Evolutionary conservation across 2,888 invertebrate species (phyloP), one percentile per base, ranked within the genome.

Genomic region (Dryomyza anilis): DNA sequence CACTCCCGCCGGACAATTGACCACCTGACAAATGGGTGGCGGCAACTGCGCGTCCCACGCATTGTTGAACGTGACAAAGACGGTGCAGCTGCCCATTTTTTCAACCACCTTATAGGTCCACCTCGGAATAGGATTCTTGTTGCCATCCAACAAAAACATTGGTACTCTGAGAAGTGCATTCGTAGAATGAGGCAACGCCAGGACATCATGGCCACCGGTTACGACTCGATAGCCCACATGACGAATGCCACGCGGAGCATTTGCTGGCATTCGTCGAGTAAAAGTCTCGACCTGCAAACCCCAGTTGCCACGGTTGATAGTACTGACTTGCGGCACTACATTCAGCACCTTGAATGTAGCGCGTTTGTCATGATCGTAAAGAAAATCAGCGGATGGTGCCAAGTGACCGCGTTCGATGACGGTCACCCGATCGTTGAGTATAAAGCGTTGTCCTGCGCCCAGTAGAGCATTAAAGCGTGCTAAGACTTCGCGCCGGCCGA

Each of bases 221-320:
- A 60, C 33, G 3, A 48, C 43, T 5, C 29, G 33, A 33, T 23
- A 55, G 4, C 19, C 19, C 19, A 36, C n/a, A 36, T 55, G 55
- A 4, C 5, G 3, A 5, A 4, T n/a, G 25, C 43, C 14, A 7
- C 10, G 14, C 8, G 25, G 21, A 1, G 6, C 62, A 1, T 55
- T 67, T 0, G 84, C 84, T 52, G 82, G 83, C 6, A 72, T 69
- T 65, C 86, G 76, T 1, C 84, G 78, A 64, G 78, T 76, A n/a
- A n/a, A n/a, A 0, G 55, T 62, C 75, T 87, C 87, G 29, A 85
- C 73, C 1, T n/a, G n/a, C n/a, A 69, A 66, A 43, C 82, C 77
- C 87, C 87, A 87, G 71, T 87, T 87, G 8, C 83, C 83, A 0
- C 78, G 84, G 70, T 88, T 88, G 71, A 87, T 85, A 1, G 79